Base-by-base conservation (phyloP, 2,797 vertebrate genomes). In the Tauraco hartlaubi region DNA sequence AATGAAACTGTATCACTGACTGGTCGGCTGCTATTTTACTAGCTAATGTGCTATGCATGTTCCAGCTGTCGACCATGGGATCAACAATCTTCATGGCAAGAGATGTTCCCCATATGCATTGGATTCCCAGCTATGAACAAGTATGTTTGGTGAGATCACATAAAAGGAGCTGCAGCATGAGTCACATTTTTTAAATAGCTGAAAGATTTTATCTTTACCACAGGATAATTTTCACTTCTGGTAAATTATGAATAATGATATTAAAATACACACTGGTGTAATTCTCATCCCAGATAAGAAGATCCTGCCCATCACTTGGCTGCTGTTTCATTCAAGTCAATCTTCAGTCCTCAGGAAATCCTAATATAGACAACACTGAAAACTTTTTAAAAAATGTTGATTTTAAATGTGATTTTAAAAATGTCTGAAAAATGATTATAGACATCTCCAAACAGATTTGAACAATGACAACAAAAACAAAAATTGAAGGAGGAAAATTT, bases 121-220 rank as follows among this genome's bases (percentile, higher is more conserved):
- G 76, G 76, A 91, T 88, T 91, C 33, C 58, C 73, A 91, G 52
- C 66, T 90, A 90, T 84, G 82, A 95, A 46, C 31, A 78, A 91
- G 48, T 44, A 80, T 59, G 54, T 80, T 91, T 94, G 58, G 75
- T 55, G 91, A 81, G 67, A 90, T 88, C 71, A 66, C 16, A 49
- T 52, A 54, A 85, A 88, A 88, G 31, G 41, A 33, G 28, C 55
- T 85, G 41, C 64, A 77, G 59, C 39, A 39, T 85, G 83, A 95
- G 71, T 93, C 90, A 87, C 58, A 87, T 93, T 85, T 96, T 92
- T 95, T 49, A 90, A 95, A 95, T 77, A 93, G 77, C 44, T 83
- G 68, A 75, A 88, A 93, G 58, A 72, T 76, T 93, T 94, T 92
- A 67, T 93, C 86, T 78, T 90, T 79, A 74, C 59, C 77, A 58